A percentile compares a stretch with the other conserved stretches of the same genome.
phyloP scores from a whole-genome alignment of 2,888 invertebrate genomes.

The Magallana nippona region DNA sequence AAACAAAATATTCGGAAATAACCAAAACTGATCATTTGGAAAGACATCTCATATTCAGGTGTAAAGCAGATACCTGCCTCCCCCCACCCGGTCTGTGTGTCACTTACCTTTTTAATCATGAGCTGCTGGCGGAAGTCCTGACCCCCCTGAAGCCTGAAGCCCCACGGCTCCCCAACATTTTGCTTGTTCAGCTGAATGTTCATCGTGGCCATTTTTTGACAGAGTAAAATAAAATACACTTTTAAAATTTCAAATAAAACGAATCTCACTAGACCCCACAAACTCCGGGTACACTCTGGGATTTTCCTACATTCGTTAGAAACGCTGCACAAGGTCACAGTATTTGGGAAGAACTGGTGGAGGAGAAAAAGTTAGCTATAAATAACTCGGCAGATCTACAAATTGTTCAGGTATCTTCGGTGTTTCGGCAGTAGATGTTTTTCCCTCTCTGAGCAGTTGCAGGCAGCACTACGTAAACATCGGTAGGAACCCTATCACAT shows the following conservation, averaged over 20 bases:
- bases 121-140: constrained; percentile 72
- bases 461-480: constrained; percentile 18
- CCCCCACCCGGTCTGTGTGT: no score
- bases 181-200: constrained; percentile 65
- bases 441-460: neutral
- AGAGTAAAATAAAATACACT: neutral
- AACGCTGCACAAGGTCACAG: neutral
- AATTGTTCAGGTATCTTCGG: constrained; percentile 15
- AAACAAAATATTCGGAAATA: no score
- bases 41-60: no score
- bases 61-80: no score
- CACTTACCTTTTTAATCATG: constrained; percentile 74
- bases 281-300: neutral
- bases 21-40: no score
- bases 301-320: neutral
- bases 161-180: constrained; percentile 70
- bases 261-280: neutral
- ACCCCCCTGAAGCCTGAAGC: constrained; percentile 74
- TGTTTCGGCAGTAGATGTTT: constrained; percentile 28
- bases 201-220: constrained; percentile 55
- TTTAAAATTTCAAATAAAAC: neutral
- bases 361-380: neutral
- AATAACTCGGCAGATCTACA: constrained; percentile 18
- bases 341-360: neutral
- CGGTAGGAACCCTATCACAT: constrained; percentile 20